These are phyloP conservation scores for Tipula vernalis DNA, from an alignment of 2,888 invertebrate species.

Conservation along the genomic window DNA sequence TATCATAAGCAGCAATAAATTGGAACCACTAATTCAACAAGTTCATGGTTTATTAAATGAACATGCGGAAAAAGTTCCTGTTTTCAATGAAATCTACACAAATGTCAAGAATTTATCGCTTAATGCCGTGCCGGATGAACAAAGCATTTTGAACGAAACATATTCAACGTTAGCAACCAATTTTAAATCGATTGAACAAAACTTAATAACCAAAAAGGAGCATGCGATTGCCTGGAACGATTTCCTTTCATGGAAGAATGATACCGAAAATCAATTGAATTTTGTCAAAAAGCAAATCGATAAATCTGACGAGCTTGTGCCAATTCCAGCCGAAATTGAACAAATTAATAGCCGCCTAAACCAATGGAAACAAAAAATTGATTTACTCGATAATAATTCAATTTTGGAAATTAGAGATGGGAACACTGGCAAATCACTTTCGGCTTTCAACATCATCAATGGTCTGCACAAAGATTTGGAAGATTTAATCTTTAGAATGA, in stretches of 20 bases:
- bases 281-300: slow-evolving; percentile 72
- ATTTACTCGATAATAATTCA: slow-evolving; percentile 52
- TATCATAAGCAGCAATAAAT: slow-evolving; percentile 68
- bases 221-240: slow-evolving; percentile 74
- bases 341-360: slow-evolving; percentile 51
- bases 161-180: slow-evolving; percentile 63
- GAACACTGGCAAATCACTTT: slow-evolving; percentile 53
- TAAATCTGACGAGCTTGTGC: slow-evolving; percentile 32
- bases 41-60: slow-evolving; percentile 73
- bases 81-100: slow-evolving; percentile 64
- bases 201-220: slow-evolving; percentile 58
- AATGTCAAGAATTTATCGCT: slow-evolving; percentile 68
- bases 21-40: slow-evolving; percentile 63
- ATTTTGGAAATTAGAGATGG: slow-evolving; percentile 57
- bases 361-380: slow-evolving; percentile 57
- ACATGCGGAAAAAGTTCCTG: slow-evolving; percentile 68
- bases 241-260: slow-evolving; percentile 67
- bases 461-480: slow-evolving; percentile 61
- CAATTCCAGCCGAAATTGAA: slow-evolving; percentile 53
- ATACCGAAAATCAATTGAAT: slow-evolving; percentile 62
- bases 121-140: slow-evolving; percentile 60
- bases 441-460: slow-evolving; percentile 57
- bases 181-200: slow-evolving; percentile 63
- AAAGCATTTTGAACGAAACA: slow-evolving; percentile 55
- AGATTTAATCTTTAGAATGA: slow-evolving; percentile 51